phyloP scores from a whole-genome alignment of 2,888 invertebrate genomes.

The Athetis lepigone region DNA sequence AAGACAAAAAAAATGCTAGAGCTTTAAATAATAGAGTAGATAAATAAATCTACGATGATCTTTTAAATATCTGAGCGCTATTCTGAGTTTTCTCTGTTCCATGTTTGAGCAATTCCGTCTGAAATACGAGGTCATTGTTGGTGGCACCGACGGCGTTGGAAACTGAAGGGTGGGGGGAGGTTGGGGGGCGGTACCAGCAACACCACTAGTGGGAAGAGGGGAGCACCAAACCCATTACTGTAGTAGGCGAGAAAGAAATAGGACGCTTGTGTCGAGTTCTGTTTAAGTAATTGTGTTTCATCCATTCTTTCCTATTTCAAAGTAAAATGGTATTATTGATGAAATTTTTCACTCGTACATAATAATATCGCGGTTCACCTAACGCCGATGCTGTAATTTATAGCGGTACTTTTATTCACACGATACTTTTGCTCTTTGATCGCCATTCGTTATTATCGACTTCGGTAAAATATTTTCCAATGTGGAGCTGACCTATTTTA shows the following conservation, averaged over 20 bases:
- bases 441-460: conserved; percentile 31
- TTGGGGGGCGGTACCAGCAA: conserved; percentile 72
- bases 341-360: conserved; percentile 66
- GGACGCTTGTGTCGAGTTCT: conserved; percentile 85
- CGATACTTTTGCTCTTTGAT: conserved; percentile 40
- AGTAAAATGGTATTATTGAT: conserved; percentile 70
- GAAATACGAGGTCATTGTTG: conserved; percentile 91
- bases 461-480: conserved; percentile 39
- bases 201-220: conserved; percentile 71
- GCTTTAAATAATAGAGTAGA: neutral
- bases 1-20: neutral
- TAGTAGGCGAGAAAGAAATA: conserved; percentile 88
- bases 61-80: conserved; percentile 77
- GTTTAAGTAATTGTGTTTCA: conserved; percentile 89
- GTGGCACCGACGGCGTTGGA: conserved; percentile 87
- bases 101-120: conserved; percentile 89
- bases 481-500: conserved; percentile 31
- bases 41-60: conserved; percentile 46
- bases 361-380: conserved; percentile 54
- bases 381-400: conserved; percentile 31
- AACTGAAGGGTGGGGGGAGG: conserved; percentile 74
- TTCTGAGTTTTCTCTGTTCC: conserved; percentile 87
- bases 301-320: conserved; percentile 81
- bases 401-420: conserved; percentile 44
- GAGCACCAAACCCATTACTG: conserved; percentile 86